Conservation (phyloP, 2,888 invertebrate species). For the Drosophila neoperkinsi region DNA sequence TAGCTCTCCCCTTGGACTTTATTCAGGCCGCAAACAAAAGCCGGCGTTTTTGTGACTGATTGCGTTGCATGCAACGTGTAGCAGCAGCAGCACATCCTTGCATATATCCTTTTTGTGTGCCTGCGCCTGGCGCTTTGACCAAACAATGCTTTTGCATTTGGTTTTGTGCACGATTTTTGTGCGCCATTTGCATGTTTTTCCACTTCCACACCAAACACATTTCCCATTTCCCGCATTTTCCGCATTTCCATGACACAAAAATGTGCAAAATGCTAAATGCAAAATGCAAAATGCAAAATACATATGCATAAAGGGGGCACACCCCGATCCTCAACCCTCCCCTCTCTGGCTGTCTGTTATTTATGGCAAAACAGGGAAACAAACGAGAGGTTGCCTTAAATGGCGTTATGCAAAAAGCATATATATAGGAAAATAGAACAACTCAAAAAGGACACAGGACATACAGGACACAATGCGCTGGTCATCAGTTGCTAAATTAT, state of each 20-base stretch:
- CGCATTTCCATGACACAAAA: slow-evolving; percentile 52
- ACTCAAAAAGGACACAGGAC: slow-evolving; percentile 23
- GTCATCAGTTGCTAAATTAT: slow-evolving; percentile 38
- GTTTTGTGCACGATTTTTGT: slow-evolving; percentile 56
- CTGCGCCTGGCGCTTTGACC: slow-evolving; percentile 62
- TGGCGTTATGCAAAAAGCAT: slow-evolving; percentile 33
- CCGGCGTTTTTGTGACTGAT: slow-evolving; percentile 78
- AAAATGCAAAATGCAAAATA: not conserved
- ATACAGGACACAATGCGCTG: slow-evolving; percentile 22
- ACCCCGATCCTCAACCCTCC: slow-evolving; percentile 23
- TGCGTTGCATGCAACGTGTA: slow-evolving; percentile 55
- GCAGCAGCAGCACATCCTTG: slow-evolving; percentile 53
- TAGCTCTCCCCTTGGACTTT: slow-evolving; percentile 63
- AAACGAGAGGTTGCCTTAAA: slow-evolving; percentile 39
- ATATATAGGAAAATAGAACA: slow-evolving; percentile 30
- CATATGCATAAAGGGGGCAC: slow-evolving; percentile 44
- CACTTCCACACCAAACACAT: slow-evolving; percentile 50
- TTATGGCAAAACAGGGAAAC: slow-evolving; percentile 48
- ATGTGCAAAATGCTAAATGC: slow-evolving; percentile 59
- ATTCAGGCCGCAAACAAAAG: slow-evolving; percentile 76
- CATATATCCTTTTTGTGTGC: slow-evolving; percentile 58
- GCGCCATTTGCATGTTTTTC: slow-evolving; percentile 77
- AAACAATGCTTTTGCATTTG: slow-evolving; percentile 67
- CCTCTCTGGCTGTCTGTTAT: slow-evolving; percentile 37
- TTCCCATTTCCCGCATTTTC: slow-evolving; percentile 48